Percentiles rank a stretch among this genome's conserved stretches.
Conservation (phyloP, 2,113 vertebrate genomes). For the Acinonyx jubatus region DNA sequence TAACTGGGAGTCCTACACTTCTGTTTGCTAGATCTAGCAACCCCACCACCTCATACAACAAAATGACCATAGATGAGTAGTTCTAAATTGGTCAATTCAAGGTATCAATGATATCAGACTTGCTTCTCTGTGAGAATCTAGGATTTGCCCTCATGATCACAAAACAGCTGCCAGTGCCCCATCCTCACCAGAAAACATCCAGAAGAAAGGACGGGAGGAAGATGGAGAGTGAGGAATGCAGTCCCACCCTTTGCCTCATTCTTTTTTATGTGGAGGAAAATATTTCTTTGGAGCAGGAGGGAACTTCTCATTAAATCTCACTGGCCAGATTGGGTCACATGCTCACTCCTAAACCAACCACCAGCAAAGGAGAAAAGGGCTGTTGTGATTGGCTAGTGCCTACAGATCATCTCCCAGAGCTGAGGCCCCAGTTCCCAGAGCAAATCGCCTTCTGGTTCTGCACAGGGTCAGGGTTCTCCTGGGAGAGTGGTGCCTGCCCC, state of each 20-base stretch:
- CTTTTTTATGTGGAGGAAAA: background rate
- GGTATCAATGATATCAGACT: background rate
- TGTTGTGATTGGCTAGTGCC: background rate
- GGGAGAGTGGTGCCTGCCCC: background rate
- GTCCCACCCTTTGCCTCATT: background rate
- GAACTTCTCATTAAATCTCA: background rate
- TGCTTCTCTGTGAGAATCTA: background rate
- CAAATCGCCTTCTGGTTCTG: background rate
- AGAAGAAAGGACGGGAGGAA: background rate
- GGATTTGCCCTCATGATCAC: background rate
- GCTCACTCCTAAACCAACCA: background rate
- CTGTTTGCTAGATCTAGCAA: background rate
- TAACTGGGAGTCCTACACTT: background rate
- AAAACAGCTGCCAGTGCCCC: background rate
- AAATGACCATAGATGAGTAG: background rate
- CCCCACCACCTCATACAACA: background rate
- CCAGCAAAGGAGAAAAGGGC: background rate
- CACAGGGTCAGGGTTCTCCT: background rate
- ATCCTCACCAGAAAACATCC: background rate
- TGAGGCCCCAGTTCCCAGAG: background rate
- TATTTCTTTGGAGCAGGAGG: background rate
- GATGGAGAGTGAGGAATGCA: background rate
- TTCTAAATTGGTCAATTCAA: background rate
- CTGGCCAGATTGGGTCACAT: background rate
- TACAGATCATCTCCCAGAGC: too few species aligned